Evolutionary conservation across 1,140 invertebrate genomes (phyloP), one percentile per base, ranked within the genome.

Genomic region (Hesperophylax magnus): DNA sequence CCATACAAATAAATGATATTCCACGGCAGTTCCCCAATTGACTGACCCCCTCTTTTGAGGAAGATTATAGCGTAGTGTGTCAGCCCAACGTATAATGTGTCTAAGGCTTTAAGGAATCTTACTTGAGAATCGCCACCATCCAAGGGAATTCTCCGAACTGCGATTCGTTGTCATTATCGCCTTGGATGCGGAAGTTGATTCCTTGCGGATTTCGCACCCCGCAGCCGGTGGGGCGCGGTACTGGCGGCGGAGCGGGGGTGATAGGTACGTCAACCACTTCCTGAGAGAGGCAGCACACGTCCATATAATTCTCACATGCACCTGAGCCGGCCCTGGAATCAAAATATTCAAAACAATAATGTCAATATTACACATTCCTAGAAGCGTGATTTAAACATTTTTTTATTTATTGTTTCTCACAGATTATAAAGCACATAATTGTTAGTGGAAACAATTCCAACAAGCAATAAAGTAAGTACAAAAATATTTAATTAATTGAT

Each of bases 51-150:
- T n/a, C n/a, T n/a, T n/a, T n/a, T n/a, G n/a, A n/a, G n/a, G n/a
- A n/a, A n/a, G n/a, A n/a, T n/a, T n/a, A n/a, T n/a, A n/a, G n/a
- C n/a, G n/a, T n/a, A n/a, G n/a, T n/a, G n/a, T n/a, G n/a, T n/a
- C n/a, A n/a, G n/a, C n/a, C n/a, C n/a, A n/a, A n/a, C n/a, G n/a
- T n/a, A n/a, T n/a, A n/a, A n/a, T n/a, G n/a, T n/a, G n/a, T n/a
- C n/a, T n/a, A n/a, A 39, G 34, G 8, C 4, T 39, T 5, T 20
- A n/a, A 58, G 56, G n/a, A 27, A 7, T 67, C 27, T 67, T 91
- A 91, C 85, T 88, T 91, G 5, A 96, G 87, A 67, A 97, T 90
- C 0, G 95, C 95, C 0, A 95, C 93, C 94, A 96, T 96, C 95
- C 95, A 96, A 0, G 95, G 95, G 87, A 96, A 96, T 86, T 96